Evolutionary conservation across 1,140 invertebrate species (phyloP).

Genomic region (Drosophila elegans): DNA sequence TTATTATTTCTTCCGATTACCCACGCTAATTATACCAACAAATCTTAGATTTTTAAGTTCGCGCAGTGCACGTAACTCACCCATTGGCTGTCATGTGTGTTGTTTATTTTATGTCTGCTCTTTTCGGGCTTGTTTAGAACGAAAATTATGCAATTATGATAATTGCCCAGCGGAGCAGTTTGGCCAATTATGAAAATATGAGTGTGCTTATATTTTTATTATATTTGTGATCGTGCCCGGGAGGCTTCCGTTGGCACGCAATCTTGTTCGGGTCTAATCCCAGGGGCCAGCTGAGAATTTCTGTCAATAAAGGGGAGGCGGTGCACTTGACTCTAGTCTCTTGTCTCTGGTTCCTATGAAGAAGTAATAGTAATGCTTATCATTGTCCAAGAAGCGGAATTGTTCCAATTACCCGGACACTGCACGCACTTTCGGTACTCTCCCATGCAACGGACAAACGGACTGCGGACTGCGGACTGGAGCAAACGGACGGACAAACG

Average conservation of each 20-base stretch:
- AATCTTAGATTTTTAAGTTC: conserved; percentile 13
- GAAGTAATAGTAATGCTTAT: conserved; percentile 52
- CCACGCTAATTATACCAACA: not conserved
- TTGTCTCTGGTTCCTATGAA: conserved; percentile 5
- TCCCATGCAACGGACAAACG: conserved; percentile 17
- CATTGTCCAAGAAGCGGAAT: conserved; percentile 60
- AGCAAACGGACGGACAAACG: not conserved
- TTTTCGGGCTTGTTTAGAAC: conserved; percentile 78
- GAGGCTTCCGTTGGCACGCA: conserved; percentile 55
- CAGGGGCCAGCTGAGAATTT: conserved; percentile 10
- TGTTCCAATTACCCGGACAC: conserved; percentile 75
- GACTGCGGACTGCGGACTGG: too few relatives aligned
- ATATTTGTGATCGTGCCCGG: conserved; percentile 59
- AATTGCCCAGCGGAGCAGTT: conserved; percentile 73
- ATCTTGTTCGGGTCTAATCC: conserved; percentile 45
- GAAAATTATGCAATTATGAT: conserved; percentile 82
- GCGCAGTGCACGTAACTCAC: conserved; percentile 48
- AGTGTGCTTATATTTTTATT: conserved; percentile 54
- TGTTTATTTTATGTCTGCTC: conserved; percentile 56
- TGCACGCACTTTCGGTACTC: conserved; percentile 71
- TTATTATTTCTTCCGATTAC: not conserved
- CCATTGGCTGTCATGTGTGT: conserved; percentile 68
- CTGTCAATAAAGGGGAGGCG: conserved; percentile 21
- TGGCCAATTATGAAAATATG: conserved; percentile 78
- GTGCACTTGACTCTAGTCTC: conserved; percentile 56